Evolutionary conservation across 2,113 vertebrate species (phyloP).

Genomic region (Bos indicus): DNA sequence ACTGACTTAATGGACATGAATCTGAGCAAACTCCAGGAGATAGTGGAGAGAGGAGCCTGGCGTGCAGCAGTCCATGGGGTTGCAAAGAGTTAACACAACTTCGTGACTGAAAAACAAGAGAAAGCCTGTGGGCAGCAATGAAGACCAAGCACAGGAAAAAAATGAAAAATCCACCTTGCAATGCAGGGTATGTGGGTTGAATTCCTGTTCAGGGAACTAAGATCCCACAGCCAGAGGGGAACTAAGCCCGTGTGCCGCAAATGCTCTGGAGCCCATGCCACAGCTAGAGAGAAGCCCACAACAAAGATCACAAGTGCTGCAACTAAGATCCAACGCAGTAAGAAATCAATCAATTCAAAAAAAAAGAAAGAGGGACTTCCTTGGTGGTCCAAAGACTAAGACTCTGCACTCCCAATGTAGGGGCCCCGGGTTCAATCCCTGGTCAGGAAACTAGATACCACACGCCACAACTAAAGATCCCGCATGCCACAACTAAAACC

Average conservation of each 20-base stretch:
- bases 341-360: neutral
- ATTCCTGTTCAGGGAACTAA: neutral
- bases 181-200: neutral
- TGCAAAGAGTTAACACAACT: neutral
- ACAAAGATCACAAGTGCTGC: neutral
- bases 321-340: neutral
- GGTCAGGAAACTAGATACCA: neutral
- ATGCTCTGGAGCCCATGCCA: neutral
- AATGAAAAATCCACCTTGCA: neutral
- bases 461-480: neutral
- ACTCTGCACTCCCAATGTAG: neutral
- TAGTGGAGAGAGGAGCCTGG: neutral
- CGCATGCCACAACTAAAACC: neutral
- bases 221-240: neutral
- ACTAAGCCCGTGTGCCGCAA: neutral
- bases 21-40: neutral
- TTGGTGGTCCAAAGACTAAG: neutral
- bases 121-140: neutral
- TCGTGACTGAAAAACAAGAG: neutral
- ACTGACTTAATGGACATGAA: neutral
- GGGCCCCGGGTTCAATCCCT: neutral
- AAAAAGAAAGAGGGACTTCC: neutral
- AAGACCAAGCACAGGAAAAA: neutral
- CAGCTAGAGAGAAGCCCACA: neutral
- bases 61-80: neutral